Evolutionary conservation across 2,113 vertebrate genomes (phyloP), one percentile per base, ranked within the genome.

Genomic region (Cyprinodon variegatus): DNA sequence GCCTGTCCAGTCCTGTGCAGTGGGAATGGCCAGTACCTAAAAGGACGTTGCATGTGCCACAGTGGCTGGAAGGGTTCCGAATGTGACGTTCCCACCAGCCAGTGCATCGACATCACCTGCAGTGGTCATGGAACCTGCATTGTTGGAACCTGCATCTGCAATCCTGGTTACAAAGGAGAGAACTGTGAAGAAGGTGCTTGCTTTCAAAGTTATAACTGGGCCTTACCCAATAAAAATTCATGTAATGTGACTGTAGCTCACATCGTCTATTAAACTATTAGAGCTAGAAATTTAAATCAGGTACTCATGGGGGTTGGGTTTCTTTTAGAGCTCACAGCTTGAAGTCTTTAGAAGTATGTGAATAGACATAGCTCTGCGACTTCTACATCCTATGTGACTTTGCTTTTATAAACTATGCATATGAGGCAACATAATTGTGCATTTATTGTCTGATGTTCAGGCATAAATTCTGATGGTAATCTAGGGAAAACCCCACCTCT

Each of bases 41-140:
- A 99, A 90, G 98, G 98, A 43, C 94, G 97, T 76, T 99, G 98
- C 85, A 88, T 99, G 92, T 99, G 98, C 90, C 97, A 99, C 85
- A 98, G 97, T 0, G 98, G 98, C 77, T 99, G 98, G 98, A 99
- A 99, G 88, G 98, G 98, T 4, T 94, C 97, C 0, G 98, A 99
- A 76, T 99, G 98, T 0, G 96, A 99, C 0, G 96, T 99, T 81
- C 97, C 98, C 1, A 98, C 97, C 22, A 98, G 92, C 94, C 98
- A 99, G 94, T 99, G 98, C 84, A 95, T 99, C 1, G 98, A 99
- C 3, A 82, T 97, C 77, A 93, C 96, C 74, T 99, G 98, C 94
- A 98, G 94, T 36, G 95, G 93, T 90, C 98, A 96, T 0, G 98
- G 98, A 68, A 98, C 96, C 0, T 99, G 98, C 89, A 98, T 99